Evolutionary conservation across 2,888 invertebrate genomes (phyloP).

Genomic region (Ecdyonurus torrentis): DNA sequence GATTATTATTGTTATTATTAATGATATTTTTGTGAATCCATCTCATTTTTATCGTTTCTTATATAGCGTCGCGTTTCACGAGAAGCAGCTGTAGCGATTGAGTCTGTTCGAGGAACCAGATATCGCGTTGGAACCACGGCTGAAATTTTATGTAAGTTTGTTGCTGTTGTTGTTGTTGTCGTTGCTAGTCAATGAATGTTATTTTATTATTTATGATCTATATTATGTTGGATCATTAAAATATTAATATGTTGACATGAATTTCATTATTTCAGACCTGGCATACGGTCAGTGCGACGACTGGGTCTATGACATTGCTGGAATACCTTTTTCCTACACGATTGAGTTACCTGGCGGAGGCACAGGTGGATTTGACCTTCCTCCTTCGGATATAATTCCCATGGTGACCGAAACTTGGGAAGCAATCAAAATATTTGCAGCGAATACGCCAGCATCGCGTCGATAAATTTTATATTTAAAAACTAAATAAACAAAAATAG

Average conservation of each 20-base stretch:
- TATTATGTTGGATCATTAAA: too few species aligned
- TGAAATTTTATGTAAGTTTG: background rate
- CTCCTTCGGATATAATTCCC: background rate
- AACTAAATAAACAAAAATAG: too few species aligned
- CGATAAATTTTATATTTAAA: too few species aligned
- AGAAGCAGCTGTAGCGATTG: background rate
- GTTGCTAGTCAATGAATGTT: too few species aligned
- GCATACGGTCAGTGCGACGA: background rate
- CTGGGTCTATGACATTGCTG: background rate
- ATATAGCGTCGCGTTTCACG: background rate
- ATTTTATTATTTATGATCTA: too few species aligned
- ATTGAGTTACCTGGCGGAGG: background rate
- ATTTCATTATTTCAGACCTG: background rate
- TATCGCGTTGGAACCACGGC: background rate
- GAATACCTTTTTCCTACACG: background rate
- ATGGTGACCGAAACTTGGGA: background rate
- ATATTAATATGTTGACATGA: too few species aligned
- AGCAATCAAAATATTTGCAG: background rate
- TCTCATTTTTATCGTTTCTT: background rate
- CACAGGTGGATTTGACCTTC: background rate
- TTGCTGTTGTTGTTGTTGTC: too few species aligned
- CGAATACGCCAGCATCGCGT: too few species aligned
- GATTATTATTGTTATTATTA: background rate
- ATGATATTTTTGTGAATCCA: background rate
- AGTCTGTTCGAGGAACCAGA: background rate